phyloP scores from a whole-genome alignment of 1,140 invertebrate genomes.

The Drosophila ficusphila region DNA sequence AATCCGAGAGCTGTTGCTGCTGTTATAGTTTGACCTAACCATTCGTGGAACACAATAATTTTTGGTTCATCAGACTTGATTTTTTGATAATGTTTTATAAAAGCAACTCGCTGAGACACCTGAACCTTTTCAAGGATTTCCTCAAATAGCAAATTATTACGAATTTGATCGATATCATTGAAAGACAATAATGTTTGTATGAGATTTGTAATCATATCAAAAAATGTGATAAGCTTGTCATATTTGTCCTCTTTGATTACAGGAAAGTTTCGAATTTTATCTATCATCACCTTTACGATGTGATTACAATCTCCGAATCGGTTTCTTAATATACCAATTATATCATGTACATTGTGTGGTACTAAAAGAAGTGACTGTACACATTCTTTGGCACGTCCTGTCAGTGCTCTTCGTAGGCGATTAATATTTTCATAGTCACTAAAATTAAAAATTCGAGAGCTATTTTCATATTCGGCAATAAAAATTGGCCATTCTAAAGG shows the following conservation, averaged over 20 bases:
- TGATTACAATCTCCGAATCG: background rate
- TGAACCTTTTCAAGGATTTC: conserved; percentile 17
- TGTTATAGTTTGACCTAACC: conserved; percentile 13
- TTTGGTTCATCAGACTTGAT: background rate
- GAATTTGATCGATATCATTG: conserved; percentile 11
- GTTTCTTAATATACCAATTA: background rate
- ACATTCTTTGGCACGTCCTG: too few species aligned
- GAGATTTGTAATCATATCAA: conserved; percentile 22
- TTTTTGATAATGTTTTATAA: conserved; percentile 8
- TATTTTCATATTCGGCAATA: conserved; percentile 1
- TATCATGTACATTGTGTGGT: background rate
- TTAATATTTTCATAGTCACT: conserved; percentile 15
- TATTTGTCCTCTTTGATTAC: conserved; percentile 11
- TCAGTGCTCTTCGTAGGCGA: conserved; percentile 4
- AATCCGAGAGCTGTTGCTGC: conserved; percentile 8
- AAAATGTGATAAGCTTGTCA: conserved; percentile 10
- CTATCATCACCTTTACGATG: conserved; percentile 9
- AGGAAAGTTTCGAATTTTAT: conserved; percentile 5
- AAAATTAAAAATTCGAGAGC: background rate
- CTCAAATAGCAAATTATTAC: conserved; percentile 17
- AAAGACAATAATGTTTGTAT: conserved; percentile 4
- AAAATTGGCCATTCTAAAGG: conserved; percentile 15
- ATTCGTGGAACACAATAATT: conserved; percentile 5
- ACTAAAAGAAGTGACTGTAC: too few species aligned
- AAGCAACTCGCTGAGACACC: conserved; percentile 11